Conservation (phyloP, 1,140 invertebrate genomes). For the Drosophila sp. region DNA sequence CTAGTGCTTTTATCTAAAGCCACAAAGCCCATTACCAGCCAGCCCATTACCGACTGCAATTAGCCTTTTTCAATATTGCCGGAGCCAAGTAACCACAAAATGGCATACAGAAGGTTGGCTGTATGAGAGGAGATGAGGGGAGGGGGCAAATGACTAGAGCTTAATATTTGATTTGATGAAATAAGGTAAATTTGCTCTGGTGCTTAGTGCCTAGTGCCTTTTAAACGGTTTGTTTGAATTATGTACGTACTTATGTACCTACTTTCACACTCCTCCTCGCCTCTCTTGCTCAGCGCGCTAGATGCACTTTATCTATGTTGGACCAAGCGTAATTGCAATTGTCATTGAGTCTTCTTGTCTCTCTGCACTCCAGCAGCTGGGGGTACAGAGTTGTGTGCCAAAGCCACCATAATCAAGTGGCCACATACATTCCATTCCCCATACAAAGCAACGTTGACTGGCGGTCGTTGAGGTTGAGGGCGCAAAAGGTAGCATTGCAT, state of each 20-base stretch:
- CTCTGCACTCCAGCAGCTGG: conserved; percentile 9
- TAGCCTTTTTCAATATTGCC: conserved; percentile 1
- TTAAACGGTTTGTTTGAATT: conserved; percentile 8
- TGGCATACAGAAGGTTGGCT: neutral
- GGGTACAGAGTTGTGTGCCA: neutral
- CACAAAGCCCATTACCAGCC: neutral
- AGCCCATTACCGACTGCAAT: conserved; percentile 2
- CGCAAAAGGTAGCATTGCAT: conserved; percentile 16
- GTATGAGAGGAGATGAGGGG: too few species aligned
- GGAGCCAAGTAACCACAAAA: neutral
- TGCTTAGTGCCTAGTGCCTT: neutral
- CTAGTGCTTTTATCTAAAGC: neutral
- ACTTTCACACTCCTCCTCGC: neutral
- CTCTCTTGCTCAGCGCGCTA: too few species aligned
- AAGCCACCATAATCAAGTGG: conserved; percentile 7
- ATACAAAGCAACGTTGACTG: neutral
- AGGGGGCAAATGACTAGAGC: neutral
- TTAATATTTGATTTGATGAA: neutral
- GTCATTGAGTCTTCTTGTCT: conserved; percentile 12
- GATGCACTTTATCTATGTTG: conserved; percentile 27
- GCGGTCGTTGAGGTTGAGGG: too few species aligned
- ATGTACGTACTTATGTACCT: neutral
- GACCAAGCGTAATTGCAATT: conserved; percentile 39
- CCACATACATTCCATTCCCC: neutral
- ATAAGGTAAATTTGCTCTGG: neutral